Evolutionary conservation across 2,797 vertebrate genomes (phyloP).

Genomic region (Sebastes matsubarae): DNA sequence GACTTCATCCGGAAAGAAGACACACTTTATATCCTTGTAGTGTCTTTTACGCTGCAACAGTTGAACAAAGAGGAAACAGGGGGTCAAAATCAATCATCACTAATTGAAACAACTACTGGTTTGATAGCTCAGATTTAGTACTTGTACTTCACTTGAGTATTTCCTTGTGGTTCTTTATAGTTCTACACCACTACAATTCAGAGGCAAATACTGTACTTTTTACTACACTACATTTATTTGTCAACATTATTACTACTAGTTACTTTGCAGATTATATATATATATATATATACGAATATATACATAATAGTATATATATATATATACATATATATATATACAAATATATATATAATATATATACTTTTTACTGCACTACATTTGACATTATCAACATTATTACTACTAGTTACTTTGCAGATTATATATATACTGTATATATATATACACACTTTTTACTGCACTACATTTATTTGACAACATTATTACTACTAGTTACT

Average conservation of each 20-base stretch:
- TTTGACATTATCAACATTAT: too few species aligned
- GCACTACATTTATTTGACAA: too few species aligned
- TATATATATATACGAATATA: not conserved
- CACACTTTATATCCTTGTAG: slow-evolving; percentile 68
- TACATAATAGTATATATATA: not conserved
- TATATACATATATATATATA: too few species aligned
- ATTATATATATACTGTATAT: too few species aligned
- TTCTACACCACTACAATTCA: not conserved
- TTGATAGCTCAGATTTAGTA: not conserved
- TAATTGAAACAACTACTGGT: not conserved
- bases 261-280: not conserved
- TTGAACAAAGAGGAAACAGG: not conserved
- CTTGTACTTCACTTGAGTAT: not conserved
- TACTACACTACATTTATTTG: not conserved
- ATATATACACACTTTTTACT: too few species aligned
- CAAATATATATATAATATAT: too few species aligned
- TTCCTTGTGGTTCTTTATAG: not conserved
- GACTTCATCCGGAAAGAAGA: slow-evolving; percentile 82
- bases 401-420: too few species aligned
- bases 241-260: not conserved
- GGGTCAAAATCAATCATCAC: not conserved
- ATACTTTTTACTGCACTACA: too few species aligned
- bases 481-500: too few species aligned
- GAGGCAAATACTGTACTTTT: not conserved
- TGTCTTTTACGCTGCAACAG: slow-evolving; percentile 79